Conservation (phyloP, 2,797 vertebrate species). For the Malurus leucopterus region DNA sequence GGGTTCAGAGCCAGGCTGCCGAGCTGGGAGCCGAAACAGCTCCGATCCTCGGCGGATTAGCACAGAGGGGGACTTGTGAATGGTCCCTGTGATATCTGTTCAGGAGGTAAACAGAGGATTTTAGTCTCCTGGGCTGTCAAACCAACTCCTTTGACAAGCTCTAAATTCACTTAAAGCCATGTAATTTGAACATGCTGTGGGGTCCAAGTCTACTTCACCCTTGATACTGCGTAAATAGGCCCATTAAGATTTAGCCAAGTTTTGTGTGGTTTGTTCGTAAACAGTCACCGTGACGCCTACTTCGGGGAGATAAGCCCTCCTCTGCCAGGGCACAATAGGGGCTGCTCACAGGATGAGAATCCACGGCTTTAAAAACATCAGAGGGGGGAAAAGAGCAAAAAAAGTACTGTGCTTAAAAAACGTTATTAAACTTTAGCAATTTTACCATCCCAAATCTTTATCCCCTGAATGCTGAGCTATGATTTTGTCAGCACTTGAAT, state of each 20-base stretch:
- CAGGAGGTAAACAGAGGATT: constrained; percentile 58
- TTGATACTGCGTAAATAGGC: constrained; percentile 43
- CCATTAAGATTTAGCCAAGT: constrained; percentile 59
- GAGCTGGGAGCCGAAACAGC: neutral
- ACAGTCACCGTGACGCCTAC: neutral
- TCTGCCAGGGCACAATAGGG: constrained; percentile 17
- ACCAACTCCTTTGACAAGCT: constrained; percentile 47
- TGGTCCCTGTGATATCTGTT: constrained; percentile 50
- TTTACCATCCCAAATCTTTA: neutral
- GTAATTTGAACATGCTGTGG: constrained; percentile 60
- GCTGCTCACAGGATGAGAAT: neutral
- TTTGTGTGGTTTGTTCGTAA: constrained; percentile 34
- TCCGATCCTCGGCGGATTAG: neutral
- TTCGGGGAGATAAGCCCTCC: constrained; percentile 16
- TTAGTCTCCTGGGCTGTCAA: constrained; percentile 59
- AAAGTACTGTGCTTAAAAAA: neutral
- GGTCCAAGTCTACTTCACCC: constrained; percentile 50
- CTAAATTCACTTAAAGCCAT: constrained; percentile 55
- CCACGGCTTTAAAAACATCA: neutral
- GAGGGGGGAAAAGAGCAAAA: neutral
- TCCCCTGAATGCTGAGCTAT: neutral
- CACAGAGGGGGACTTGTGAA: constrained; percentile 54
- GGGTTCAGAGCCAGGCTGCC: constrained; percentile 3
- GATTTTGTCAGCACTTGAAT: neutral
- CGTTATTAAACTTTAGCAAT: neutral